Conservation (phyloP, 2,888 invertebrate genomes). For the Hylaea fasciaria region DNA sequence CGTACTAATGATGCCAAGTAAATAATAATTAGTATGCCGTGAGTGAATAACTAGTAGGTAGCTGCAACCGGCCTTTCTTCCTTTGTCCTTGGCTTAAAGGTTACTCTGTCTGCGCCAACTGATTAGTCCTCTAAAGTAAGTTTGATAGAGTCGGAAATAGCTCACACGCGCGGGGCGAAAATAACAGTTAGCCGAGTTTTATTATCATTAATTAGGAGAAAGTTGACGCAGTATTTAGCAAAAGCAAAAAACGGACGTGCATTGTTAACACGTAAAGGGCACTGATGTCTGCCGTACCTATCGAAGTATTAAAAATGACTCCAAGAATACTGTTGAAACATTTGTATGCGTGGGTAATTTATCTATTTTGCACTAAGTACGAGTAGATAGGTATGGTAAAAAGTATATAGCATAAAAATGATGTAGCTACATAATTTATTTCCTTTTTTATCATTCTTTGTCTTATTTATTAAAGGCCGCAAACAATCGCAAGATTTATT, state of each 20-base stretch:
- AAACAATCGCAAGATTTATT: too few species aligned
- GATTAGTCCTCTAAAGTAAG: conserved; percentile 11
- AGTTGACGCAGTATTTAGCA: conserved; percentile 56
- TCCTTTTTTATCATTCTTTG: too few species aligned
- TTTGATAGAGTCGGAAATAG: conserved; percentile 25
- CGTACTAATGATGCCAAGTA: conserved; percentile 32
- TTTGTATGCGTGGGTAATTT: too few species aligned
- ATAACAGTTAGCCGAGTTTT: conserved; percentile 30
- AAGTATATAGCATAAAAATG: too few species aligned
- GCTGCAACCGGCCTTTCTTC: conserved; percentile 25
- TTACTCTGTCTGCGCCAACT: conserved; percentile 14
- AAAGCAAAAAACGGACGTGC: conserved; percentile 58
- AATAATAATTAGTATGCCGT: conserved; percentile 34
- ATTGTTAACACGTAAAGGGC: conserved; percentile 70
- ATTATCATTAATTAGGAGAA: conserved; percentile 65
- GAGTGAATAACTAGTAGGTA: conserved; percentile 4
- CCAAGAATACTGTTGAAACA: too few species aligned
- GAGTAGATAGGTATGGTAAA: too few species aligned
- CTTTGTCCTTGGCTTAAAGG: conserved; percentile 40
- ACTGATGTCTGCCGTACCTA: conserved; percentile 34
- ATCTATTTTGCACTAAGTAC: too few species aligned
- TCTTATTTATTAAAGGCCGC: too few species aligned
- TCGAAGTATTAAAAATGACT: too few species aligned
- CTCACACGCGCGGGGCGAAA: not conserved
- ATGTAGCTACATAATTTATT: too few species aligned